Base-by-base conservation (phyloP, 2,888 invertebrate species). In the Cephalotes varians region DNA sequence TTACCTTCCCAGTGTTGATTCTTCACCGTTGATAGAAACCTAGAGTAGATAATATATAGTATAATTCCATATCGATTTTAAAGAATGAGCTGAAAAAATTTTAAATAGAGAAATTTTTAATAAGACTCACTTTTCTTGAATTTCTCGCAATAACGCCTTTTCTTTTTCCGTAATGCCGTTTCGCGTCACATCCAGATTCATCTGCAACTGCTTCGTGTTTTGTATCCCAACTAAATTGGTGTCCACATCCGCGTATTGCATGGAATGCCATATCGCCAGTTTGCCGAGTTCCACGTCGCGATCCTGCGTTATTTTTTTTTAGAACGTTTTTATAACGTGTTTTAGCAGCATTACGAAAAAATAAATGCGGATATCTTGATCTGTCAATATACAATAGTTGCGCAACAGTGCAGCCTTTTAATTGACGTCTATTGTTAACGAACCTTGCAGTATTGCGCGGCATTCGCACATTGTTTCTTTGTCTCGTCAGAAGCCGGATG, bases 151-250 rank as follows among this genome's bases (percentile, higher is more conserved):
- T 3, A 97, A 95, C 91, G 95, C 93, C 91, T 95, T 95, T 94
- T 98, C 98, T 86, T 96, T 94, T 0, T 96, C 95, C 4, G 95
- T 96, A 47, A 98, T 95, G 0, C 97, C 97, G 81, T 96, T 95
- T 21, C 95, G 95, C 40, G 96, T 91, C 1, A 97, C 95, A 65
- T 96, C 95, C 56, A 98, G 91, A 91, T 97, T 98, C 76, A 95
- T 95, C 5, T 95, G 91, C 37, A 98, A 94, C 87, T 97, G 95
- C 7, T 95, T 93, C 74, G 95, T 94, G 92, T 96, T 97, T 93
- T 96, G 97, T 95, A 98, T 97, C 73, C 98, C 98, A 87, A 97
- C 96, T 34, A 98, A 94, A 92, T 97, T 96, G 0, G 97, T 97
- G 86, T 96, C 95, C 44, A 97, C 95, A 49, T 96, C 96, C 15